phyloP scores from a whole-genome alignment of 2,797 vertebrate species.

The Fistularia tabacaria region DNA sequence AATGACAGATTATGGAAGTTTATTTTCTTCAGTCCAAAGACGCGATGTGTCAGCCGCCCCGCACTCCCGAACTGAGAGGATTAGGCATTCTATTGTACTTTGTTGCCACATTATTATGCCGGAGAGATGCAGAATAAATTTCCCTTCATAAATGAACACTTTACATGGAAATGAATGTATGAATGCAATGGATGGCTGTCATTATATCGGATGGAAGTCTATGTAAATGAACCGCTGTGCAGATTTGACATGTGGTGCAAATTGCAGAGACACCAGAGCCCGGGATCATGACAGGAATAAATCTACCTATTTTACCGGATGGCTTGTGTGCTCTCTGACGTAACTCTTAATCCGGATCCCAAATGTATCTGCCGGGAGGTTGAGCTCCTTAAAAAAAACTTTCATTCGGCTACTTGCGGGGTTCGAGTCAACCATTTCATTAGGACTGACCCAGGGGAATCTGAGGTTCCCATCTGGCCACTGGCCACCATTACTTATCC shows the following conservation, averaged over 20 bases:
- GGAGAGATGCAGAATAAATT: conserved; percentile 72
- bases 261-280: conserved; percentile 59
- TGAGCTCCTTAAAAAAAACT: conserved; percentile 35
- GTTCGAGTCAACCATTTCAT: conserved; percentile 59
- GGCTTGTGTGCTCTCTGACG: conserved; percentile 40
- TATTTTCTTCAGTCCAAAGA: conserved; percentile 23
- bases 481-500: conserved; percentile 67
- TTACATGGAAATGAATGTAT: conserved; percentile 76
- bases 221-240: conserved; percentile 72
- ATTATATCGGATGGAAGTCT: conserved; percentile 72
- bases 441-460: conserved; percentile 65
- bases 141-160: conserved; percentile 72
- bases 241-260: conserved; percentile 68
- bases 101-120: conserved; percentile 58
- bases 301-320: conserved; percentile 55
- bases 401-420: conserved; percentile 50
- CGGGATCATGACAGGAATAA: conserved; percentile 70
- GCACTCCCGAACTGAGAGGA: conserved; percentile 40
- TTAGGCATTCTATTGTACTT: conserved; percentile 68
- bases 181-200: conserved; percentile 70
- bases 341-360: conserved; percentile 47
- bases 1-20: conserved; percentile 15
- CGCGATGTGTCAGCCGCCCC: conserved; percentile 27
- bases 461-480: conserved; percentile 74
- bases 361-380: conserved; percentile 38